phyloP scores from a whole-genome alignment of 2,888 invertebrate genomes.

The Epiperipatus broadwayi region DNA sequence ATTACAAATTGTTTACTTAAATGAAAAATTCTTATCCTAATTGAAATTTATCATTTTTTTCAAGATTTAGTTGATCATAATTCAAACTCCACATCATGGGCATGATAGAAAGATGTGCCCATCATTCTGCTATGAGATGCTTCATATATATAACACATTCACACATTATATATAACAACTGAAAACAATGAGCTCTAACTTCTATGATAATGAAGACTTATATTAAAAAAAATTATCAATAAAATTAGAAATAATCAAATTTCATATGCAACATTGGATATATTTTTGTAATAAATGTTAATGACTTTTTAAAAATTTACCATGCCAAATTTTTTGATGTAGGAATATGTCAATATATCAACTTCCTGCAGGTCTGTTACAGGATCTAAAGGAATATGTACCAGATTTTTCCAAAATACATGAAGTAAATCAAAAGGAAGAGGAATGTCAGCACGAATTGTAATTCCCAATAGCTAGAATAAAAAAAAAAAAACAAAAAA shows the following conservation, averaged over 20 bases:
- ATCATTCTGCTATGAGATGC: too few species aligned
- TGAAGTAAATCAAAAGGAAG: slow-evolving; percentile 25
- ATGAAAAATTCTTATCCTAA: too few species aligned
- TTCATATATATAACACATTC: too few species aligned
- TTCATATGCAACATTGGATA: neutral
- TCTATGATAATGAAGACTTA: too few species aligned
- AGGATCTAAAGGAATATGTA: slow-evolving; percentile 23
- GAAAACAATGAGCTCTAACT: too few species aligned
- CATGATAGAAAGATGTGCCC: too few species aligned
- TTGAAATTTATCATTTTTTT: too few species aligned
- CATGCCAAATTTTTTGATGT: slow-evolving; percentile 28
- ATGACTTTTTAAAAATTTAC: slow-evolving; percentile 18
- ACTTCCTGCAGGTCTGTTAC: slow-evolving; percentile 26
- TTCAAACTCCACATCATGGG: too few species aligned
- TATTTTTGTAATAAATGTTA: neutral
- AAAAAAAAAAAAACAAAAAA: slow-evolving; percentile 7
- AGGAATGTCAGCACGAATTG: slow-evolving; percentile 28
- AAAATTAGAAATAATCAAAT: neutral
- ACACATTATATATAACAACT: too few species aligned
- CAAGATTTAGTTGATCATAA: too few species aligned
- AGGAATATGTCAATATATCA: slow-evolving; percentile 27
- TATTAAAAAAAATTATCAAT: too few species aligned
- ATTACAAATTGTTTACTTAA: too few species aligned
- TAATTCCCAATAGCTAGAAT: slow-evolving; percentile 26
- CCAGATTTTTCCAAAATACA: slow-evolving; percentile 26